A percentile compares a stretch with the other conserved stretches of the same genome.
Evolutionary conservation across 2,888 invertebrate genomes (phyloP).

Genomic region (Eustalomyia histrio): DNA sequence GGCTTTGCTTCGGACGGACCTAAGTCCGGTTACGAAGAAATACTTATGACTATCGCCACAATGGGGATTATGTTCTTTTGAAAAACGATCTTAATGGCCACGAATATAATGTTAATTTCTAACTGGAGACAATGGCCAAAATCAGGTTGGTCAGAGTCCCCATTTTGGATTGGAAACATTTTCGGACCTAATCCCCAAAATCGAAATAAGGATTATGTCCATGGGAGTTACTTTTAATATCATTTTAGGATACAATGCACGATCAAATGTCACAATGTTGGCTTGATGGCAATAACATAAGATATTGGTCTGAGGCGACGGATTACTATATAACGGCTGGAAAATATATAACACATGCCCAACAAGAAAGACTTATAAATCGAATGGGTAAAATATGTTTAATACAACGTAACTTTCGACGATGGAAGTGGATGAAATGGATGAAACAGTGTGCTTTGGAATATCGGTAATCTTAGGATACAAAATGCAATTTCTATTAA

Average conservation of each 20-base stretch:
- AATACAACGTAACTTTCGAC: constrained; percentile 83
- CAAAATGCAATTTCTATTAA: background rate
- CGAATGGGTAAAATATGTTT: constrained; percentile 82
- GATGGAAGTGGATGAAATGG: constrained; percentile 79
- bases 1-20: too few relatives aligned
- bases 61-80: too few relatives aligned
- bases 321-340: constrained; percentile 83
- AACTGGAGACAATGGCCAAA: too few relatives aligned
- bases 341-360: constrained; percentile 84
- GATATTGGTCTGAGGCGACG: constrained; percentile 82
- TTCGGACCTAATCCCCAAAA: too few relatives aligned
- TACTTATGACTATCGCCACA: too few relatives aligned
- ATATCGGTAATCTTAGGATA: constrained; percentile 77
- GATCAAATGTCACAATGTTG: constrained; percentile 77
- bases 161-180: too few relatives aligned
- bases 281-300: constrained; percentile 75
- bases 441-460: constrained; percentile 80
- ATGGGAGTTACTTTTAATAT: too few relatives aligned
- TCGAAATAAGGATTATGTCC: too few relatives aligned
- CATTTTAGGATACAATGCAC: constrained; percentile 74
- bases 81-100: too few relatives aligned
- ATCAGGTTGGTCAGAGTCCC: too few relatives aligned
- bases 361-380: constrained; percentile 82
- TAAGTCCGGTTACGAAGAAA: too few relatives aligned
- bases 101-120: too few relatives aligned